phyloP scores from a whole-genome alignment of 2,888 invertebrate species.

The Andrena bucephala region DNA sequence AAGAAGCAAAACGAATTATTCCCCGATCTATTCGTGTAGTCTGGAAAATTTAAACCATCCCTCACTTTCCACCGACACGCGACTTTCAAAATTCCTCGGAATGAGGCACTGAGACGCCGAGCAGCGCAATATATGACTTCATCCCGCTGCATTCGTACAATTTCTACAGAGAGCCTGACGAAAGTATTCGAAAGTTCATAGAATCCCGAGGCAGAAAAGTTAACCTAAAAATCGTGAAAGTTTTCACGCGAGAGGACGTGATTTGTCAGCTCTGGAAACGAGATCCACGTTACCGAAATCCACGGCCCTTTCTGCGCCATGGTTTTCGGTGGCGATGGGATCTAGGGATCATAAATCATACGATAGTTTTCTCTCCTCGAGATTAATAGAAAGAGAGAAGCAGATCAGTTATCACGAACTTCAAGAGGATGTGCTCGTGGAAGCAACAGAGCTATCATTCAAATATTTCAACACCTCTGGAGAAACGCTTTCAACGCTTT shows the following conservation, averaged over 20 bases:
- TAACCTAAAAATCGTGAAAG: constrained; percentile 59
- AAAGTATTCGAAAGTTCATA: constrained; percentile 54
- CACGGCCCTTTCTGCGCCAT: not conserved
- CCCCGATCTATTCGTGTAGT: not conserved
- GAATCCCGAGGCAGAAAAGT: constrained; percentile 27
- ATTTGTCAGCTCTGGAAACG: constrained; percentile 51
- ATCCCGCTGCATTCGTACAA: constrained; percentile 25
- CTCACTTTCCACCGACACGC: constrained; percentile 10
- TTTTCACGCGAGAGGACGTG: constrained; percentile 26
- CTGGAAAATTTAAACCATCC: not conserved
- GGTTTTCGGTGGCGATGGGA: not conserved
- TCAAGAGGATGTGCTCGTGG: no score
- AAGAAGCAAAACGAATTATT: not conserved
- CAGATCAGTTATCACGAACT: no score
- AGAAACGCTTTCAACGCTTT: no score
- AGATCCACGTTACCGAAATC: constrained; percentile 32
- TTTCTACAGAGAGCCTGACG: constrained; percentile 33
- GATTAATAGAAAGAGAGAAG: no score
- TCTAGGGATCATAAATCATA: not conserved
- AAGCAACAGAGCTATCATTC: no score
- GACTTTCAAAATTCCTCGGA: constrained; percentile 32
- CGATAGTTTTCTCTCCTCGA: constrained; percentile 1
- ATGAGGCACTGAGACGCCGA: not conserved
- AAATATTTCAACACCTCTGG: no score
- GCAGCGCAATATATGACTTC: not conserved